Evolutionary conservation across 2,888 invertebrate species (phyloP), one percentile per base, ranked within the genome.

Genomic region (Ligdia adustata): DNA sequence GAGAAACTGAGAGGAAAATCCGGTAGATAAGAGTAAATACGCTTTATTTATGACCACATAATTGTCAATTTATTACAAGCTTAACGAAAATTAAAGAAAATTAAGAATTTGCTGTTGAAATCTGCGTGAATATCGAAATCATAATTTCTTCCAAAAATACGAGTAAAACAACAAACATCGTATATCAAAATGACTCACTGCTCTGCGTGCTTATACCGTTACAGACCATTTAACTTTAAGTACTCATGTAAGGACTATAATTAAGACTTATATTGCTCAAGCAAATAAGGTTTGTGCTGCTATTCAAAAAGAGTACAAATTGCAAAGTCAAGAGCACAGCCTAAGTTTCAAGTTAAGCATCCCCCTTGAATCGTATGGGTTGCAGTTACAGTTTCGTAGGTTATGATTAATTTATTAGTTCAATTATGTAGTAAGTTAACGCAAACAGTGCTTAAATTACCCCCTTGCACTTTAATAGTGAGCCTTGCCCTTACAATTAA

Each of bases 391-490:
- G 62, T 62, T 59, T 48, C 60, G 44, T 55, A 65, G 69, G 62
- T 70, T 67, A 69, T 68, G 69, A 70, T 70, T 67, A 70, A 72
- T 71, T 64, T 66, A 66, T 71, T 61, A 52, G 57, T 54, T 48
- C 56, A 58, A 60, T 46, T 28, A 40, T 34, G 15, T 9, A 32
- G 26, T 44, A 15, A 14, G 9, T 26, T 27, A 27, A 38, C 29
- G 9, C 12, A 18, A 33, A 28, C 33, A 18, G 31, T 9, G 22
- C 22, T 16, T 18, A 9, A n/a, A n/a, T n/a, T 16, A 15, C 40
- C 22, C 26, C 33, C 41, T 56, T 48, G 26, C 27, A 6, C 6
- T 35, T 26, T 15, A 7, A 49, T 49, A 52, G 44, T 47, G n/a
- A n/a, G n/a, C 33, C 41, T 56, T 48, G 26, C 27, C 3, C 6